phyloP scores from a whole-genome alignment of 30 jellyfish, hydroid and myxozoan species.

The Nemopilema nomurai region DNA sequence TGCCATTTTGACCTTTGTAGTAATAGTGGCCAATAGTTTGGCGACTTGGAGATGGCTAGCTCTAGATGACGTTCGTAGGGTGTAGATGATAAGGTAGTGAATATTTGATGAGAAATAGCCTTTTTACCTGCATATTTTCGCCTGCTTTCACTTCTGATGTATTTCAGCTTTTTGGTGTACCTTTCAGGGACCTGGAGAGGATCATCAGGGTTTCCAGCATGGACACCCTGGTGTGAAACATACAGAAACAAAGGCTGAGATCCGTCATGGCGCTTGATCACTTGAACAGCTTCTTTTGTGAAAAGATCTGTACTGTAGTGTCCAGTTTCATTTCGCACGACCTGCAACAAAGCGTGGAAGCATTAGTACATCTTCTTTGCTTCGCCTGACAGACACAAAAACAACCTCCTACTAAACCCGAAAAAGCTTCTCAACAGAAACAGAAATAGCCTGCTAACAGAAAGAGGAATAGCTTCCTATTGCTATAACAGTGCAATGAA shows the following conservation, averaged over 20 bases:
- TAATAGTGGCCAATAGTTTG: too few species aligned
- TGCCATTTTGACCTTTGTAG: too few species aligned
- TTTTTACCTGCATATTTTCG: constrained; percentile 82
- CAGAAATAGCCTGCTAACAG: too few species aligned
- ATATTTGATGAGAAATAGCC: background rate
- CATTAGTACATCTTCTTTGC: too few species aligned
- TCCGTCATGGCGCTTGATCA: constrained; percentile 64
- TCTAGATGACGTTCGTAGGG: too few species aligned
- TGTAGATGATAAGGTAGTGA: too few species aligned
- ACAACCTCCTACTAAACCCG: too few species aligned
- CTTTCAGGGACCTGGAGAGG: constrained; percentile 85
- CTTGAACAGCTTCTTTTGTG: constrained; percentile 88
- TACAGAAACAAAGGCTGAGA: constrained; percentile 79
- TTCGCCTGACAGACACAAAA: too few species aligned
- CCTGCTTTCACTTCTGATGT: constrained; percentile 81
- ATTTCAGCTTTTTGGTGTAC: constrained; percentile 58
- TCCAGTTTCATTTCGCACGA: constrained; percentile 90
- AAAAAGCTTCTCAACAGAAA: too few species aligned
- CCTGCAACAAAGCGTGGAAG: constrained; percentile 35
- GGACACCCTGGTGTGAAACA: constrained; percentile 93
- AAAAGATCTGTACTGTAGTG: constrained; percentile 84
- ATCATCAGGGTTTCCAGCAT: constrained; percentile 91
- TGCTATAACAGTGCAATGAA: too few species aligned
- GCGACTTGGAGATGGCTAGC: too few species aligned
- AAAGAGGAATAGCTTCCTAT: too few species aligned